Base-by-base conservation (phyloP, 1,140 invertebrate species). In the Hirudo medicinalis region DNA sequence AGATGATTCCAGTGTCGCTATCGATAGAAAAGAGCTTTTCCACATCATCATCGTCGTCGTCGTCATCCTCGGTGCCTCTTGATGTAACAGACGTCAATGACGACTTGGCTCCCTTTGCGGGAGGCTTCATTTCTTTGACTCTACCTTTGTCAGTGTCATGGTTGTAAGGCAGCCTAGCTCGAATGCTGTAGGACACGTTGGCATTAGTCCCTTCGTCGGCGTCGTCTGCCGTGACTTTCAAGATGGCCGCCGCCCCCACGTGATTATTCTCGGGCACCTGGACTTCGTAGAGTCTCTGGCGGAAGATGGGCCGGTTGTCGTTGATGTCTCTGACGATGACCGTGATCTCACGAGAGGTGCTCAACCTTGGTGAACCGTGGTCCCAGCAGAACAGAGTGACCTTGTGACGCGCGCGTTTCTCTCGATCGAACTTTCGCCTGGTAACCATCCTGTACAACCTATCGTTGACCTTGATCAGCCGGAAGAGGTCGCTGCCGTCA, bases 221-320 rank as follows among this genome's bases (percentile, higher is more conserved):
- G 55, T 71, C 70, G n/a, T 22, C 25, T n/a, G 70, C 70, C 32
- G 27, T n/a, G 17, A 71, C 70, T 71, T 43, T 57, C 27, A 27
- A 40, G 22, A 71, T 22, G n/a, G 89, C 88, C 0, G 90, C 92
- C 0, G 90, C 92, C 2, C 72, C 73, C 25, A 70, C 29, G 25
- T 57, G 22, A 25, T 72, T 73, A 25, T 73, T 71, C 66, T 74
- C 11, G 74, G 74, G 20, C 76, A 80, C 75, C 22, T 87, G 86
- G 76, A 92, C 93, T 66, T 87, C 86, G 78, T 94, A 95, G n/a
- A 89, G 83, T 63, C 86, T 84, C 57, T 88, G 85, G 0, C 87
- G 86, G 79, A 95, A 94, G 17, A 88, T 82, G 0, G 92, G 92
- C 71, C 87, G 86, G 79, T 96, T 93, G 81, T 96, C 93, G 79